Evolutionary conservation across 2,888 invertebrate genomes (phyloP), one percentile per base, ranked within the genome.

Genomic region (Allophyes oxyacanthae): DNA sequence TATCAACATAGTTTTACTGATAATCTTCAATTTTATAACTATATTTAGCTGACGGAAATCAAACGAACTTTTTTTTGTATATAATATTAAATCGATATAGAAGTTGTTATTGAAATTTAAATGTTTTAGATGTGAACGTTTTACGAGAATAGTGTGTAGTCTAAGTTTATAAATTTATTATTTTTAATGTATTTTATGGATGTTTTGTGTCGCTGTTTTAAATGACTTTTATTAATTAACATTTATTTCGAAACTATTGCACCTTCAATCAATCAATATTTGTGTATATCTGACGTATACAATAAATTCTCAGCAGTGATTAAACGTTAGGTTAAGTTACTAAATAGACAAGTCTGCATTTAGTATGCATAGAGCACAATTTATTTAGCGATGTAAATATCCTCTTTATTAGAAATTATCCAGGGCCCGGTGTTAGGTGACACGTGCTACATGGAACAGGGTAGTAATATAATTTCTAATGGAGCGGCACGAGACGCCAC

Each of bases 41-140:
- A 78, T 84, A 81, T 77, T 74, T 77, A 79, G 74, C 72, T 72
- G 62, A 40, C 77, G 73, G 55, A 64, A 73, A 62, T 67, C 64
- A 62, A 69, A 66, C 65, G 46, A 55, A 72, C 54, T 42, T 68
- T 78, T 77, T 83, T 84, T 84, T 91, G 91, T 91, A 91, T 70
- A 91, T 91, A 90, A 72, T 83, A 82, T 83, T 81, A 81, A 77
- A 81, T 82, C 76, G 74, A 78, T 83, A 81, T 79, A 82, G 85
- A 88, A 86, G 87, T 90, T 90, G 89, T 92, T 90, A 86, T 83
- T 84, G 79, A 84, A 20, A 87, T 90, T 87, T 85, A 84, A 85
- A 90, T 85, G 83, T 88, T 91, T 90, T 91, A 89, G 86, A 90
- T 79, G 85, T 87, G 87, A 85, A 81, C 74, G 84, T 88, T 89